Percentiles rank a stretch among this genome's conserved stretches.
Conservation (phyloP, 2,113 vertebrate species). For the Callaeas wilsoni region DNA sequence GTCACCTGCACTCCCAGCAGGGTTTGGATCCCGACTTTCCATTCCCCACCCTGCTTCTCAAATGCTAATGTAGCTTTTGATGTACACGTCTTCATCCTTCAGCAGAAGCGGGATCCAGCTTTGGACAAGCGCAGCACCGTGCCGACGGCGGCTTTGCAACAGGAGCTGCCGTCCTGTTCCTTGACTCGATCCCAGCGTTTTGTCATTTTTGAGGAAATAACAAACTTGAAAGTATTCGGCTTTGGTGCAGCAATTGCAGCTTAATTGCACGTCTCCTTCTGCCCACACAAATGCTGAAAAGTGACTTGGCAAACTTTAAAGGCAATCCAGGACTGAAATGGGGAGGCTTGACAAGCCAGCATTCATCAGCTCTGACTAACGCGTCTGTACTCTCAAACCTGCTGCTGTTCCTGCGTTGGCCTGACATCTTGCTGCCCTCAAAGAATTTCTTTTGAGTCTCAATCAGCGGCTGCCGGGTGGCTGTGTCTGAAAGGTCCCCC, state of each 20-base stretch:
- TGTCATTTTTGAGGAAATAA: conserved; percentile 61
- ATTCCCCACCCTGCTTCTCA: not conserved
- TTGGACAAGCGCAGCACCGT: not conserved
- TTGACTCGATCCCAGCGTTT: conserved; percentile 45
- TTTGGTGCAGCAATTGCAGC: conserved; percentile 64
- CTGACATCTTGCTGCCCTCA: conserved; percentile 61
- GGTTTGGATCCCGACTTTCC: not conserved
- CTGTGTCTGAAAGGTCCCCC: not conserved
- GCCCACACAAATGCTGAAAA: conserved; percentile 68
- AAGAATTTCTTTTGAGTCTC: conserved; percentile 56
- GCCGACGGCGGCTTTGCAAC: not conserved
- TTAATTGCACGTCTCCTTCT: conserved; percentile 67
- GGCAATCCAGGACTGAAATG: conserved; percentile 63
- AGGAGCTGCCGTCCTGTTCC: conserved; percentile 29
- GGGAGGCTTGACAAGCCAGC: conserved; percentile 64
- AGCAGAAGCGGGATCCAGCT: not conserved
- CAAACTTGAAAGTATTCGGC: conserved; percentile 56
- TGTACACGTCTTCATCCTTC: not conserved
- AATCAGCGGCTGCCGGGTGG: conserved; percentile 14
- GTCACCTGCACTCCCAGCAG: not conserved
- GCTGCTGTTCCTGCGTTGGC: conserved; percentile 62
- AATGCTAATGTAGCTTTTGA: not conserved
- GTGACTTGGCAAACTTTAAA: conserved; percentile 68
- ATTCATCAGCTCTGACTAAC: conserved; percentile 66
- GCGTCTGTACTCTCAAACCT: conserved; percentile 63